These are phyloP conservation scores for Drosophila pegasa DNA, from an alignment of 2,888 invertebrate genomes.

Conservation along the genomic window DNA sequence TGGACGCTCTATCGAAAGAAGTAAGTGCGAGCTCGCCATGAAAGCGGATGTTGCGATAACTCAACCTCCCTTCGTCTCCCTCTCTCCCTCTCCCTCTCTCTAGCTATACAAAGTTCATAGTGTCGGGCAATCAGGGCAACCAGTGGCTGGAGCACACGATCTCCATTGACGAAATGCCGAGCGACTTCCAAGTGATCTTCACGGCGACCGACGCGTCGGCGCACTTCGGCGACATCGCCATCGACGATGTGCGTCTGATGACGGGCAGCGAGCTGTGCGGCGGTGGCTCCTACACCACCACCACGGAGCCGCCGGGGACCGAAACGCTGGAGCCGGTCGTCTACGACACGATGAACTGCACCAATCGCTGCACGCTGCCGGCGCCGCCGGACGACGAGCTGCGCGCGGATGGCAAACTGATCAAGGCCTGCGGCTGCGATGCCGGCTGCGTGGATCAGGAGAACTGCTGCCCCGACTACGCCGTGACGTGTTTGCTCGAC, in stretches of 20 bases:
- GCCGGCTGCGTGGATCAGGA: slow-evolving; percentile 85
- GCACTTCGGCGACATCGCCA: slow-evolving; percentile 91
- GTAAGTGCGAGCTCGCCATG: slow-evolving; percentile 29
- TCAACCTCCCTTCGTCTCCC: not conserved
- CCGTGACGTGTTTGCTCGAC: slow-evolving; percentile 15
- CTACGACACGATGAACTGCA: slow-evolving; percentile 83
- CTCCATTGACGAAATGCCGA: slow-evolving; percentile 84
- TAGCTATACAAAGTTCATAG: slow-evolving; percentile 86
- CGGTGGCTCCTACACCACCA: slow-evolving; percentile 23
- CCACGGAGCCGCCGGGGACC: slow-evolving; percentile 29
- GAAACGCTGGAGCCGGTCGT: slow-evolving; percentile 29
- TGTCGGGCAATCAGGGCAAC: slow-evolving; percentile 89
- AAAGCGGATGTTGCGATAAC: slow-evolving; percentile 47
- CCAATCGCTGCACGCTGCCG: slow-evolving; percentile 32
- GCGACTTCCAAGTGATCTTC: slow-evolving; percentile 89
- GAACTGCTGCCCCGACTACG: slow-evolving; percentile 89
- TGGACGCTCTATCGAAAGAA: slow-evolving; percentile 15
- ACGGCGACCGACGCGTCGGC: slow-evolving; percentile 89
- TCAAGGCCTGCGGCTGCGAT: slow-evolving; percentile 87
- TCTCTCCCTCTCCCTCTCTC: not conserved
- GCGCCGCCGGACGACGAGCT: not conserved
- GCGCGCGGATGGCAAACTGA: slow-evolving; percentile 36
- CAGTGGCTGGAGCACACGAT: slow-evolving; percentile 87
- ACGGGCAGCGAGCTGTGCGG: slow-evolving; percentile 82
- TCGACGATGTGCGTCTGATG: slow-evolving; percentile 91